Percentiles rank a stretch among this genome's conserved stretches.
These are phyloP conservation scores for Notarius lentiginosus DNA, from an alignment of 2,113 vertebrate genomes.

Conservation along the genomic window DNA sequence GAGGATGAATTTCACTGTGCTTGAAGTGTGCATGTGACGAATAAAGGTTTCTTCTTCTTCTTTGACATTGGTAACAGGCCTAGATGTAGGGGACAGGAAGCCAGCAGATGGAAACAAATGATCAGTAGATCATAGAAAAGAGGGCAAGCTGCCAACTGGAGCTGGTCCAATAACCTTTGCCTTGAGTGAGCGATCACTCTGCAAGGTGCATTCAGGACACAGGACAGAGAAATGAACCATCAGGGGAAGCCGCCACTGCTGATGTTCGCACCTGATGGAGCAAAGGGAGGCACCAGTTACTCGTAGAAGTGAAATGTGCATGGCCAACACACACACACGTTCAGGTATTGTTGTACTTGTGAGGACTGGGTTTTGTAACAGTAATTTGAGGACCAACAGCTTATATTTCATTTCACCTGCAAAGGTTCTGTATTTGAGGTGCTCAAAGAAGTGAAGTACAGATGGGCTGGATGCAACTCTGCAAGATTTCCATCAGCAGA, in stretches of 20 bases:
- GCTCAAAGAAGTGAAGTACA: neutral
- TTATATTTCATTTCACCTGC: neutral
- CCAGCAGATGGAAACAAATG: slow-evolving; percentile 8
- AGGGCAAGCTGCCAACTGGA: neutral
- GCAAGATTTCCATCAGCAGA: neutral
- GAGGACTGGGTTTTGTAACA: neutral
- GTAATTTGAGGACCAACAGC: neutral
- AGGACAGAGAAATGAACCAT: neutral
- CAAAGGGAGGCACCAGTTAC: neutral
- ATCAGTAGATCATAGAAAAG: neutral
- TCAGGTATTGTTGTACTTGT: neutral
- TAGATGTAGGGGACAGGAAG: too few species aligned
- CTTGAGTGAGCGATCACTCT: neutral
- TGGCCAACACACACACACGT: neutral
- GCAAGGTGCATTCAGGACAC: neutral
- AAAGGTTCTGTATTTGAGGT: neutral
- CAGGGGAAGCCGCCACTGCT: neutral
- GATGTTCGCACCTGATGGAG: neutral
- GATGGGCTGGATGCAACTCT: neutral
- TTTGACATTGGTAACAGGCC: neutral
- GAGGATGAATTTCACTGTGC: too few species aligned
- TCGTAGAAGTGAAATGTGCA: neutral
- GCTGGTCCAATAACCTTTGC: neutral
- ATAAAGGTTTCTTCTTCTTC: too few species aligned
- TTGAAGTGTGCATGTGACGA: too few species aligned